These are phyloP conservation scores for Furcula furcula DNA, from an alignment of 2,888 invertebrate species.

Conservation along the genomic window DNA sequence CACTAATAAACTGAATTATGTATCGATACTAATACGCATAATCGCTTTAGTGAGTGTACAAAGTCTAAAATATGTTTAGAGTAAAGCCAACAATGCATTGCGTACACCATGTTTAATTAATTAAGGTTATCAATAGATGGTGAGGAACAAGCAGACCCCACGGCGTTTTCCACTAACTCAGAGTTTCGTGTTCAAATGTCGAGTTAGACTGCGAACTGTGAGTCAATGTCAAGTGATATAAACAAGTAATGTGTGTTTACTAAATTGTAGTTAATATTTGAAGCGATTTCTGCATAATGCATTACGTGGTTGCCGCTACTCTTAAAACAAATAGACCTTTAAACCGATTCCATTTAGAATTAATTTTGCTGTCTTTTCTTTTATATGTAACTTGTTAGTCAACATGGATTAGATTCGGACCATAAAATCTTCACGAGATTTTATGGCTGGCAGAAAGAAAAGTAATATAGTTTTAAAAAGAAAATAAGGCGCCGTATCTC, in stretches of 20 bases:
- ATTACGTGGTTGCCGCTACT: too few relatives aligned
- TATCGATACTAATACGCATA: slow-evolving; percentile 28
- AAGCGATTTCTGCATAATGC: too few relatives aligned
- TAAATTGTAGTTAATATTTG: too few relatives aligned
- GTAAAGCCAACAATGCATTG: slow-evolving; percentile 41
- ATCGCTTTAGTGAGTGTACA: slow-evolving; percentile 23
- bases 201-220: slow-evolving; percentile 19
- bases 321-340: too few relatives aligned
- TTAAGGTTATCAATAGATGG: slow-evolving; percentile 54
- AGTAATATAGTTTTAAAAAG: background rate
- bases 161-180: slow-evolving; percentile 49
- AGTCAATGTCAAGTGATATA: slow-evolving; percentile 7
- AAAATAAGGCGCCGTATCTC: slow-evolving; percentile 3
- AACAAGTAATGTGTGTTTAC: too few relatives aligned
- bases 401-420: slow-evolving; percentile 1
- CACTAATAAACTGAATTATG: slow-evolving; percentile 30
- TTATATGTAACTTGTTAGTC: slow-evolving; percentile 9
- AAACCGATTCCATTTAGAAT: too few relatives aligned
- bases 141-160: slow-evolving; percentile 52
- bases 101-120: slow-evolving; percentile 54
- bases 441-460: background rate
- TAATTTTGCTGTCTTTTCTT: too few relatives aligned
- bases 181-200: slow-evolving; percentile 49
- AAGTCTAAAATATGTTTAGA: slow-evolving; percentile 47
- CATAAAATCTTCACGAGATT: background rate